phyloP scores from a whole-genome alignment of 2,797 vertebrate species.

The Acanthurus leucopareius region DNA sequence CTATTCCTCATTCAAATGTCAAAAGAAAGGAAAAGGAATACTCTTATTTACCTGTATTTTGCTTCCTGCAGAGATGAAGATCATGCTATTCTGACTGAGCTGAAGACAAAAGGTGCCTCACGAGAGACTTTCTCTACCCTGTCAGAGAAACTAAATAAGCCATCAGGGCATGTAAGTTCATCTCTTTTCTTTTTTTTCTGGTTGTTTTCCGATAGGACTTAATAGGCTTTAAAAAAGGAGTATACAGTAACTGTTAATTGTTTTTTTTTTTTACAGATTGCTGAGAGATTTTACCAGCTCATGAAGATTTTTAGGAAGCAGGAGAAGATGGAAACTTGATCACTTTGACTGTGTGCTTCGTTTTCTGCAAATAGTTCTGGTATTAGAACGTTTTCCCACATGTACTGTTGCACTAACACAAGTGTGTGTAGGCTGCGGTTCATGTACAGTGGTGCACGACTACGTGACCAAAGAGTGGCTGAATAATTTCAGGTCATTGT shows the following conservation, averaged over 20 bases:
- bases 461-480: neutral
- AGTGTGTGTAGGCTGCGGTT: neutral
- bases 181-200: neutral
- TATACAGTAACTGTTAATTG: neutral
- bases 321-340: conserved; percentile 86
- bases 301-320: conserved; percentile 98
- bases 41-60: neutral
- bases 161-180: conserved; percentile 88
- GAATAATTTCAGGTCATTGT: neutral
- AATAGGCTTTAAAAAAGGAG: neutral
- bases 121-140: conserved; percentile 91
- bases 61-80: conserved; percentile 91
- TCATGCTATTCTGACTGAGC: conserved; percentile 91
- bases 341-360: neutral
- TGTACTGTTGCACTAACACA: neutral
- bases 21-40: neutral
- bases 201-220: neutral
- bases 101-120: conserved; percentile 92
- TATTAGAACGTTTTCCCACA: neutral
- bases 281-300: conserved; percentile 93
- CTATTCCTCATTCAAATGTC: neutral
- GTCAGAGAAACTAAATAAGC: conserved; percentile 90
- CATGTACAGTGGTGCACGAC: neutral
- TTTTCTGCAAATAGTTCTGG: neutral
- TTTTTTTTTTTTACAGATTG: conserved; percentile 85